A percentile compares a stretch with the other conserved stretches of the same genome.
Conservation (phyloP, 1,140 invertebrate species). For the Drosophila suzukii region DNA sequence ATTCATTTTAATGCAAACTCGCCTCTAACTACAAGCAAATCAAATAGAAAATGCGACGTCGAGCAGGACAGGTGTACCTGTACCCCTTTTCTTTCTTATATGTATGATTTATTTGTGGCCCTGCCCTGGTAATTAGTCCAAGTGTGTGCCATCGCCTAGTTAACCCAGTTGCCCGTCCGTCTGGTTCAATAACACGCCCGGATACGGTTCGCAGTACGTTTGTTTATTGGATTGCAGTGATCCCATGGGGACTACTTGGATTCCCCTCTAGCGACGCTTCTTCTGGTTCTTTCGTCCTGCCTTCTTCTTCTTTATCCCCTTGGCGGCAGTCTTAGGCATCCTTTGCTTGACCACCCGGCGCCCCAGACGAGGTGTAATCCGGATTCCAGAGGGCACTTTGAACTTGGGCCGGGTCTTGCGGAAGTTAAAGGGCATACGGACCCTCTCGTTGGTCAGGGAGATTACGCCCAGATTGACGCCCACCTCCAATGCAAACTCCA, state of each 20-base stretch:
- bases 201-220: not conserved
- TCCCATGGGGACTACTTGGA: not conserved
- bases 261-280: not conserved
- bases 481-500: slow-evolving; percentile 34
- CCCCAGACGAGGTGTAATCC: not conserved
- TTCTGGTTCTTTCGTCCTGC: not conserved
- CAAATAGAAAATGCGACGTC: slow-evolving; percentile 50
- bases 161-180: slow-evolving; percentile 46
- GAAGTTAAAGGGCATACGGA: slow-evolving; percentile 3
- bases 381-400: not conserved
- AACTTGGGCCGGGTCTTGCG: not conserved
- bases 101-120: slow-evolving; percentile 15
- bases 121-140: slow-evolving; percentile 65
- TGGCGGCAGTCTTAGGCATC: not conserved
- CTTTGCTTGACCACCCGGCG: not conserved
- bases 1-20: slow-evolving; percentile 64
- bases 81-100: not conserved
- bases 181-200: slow-evolving; percentile 33
- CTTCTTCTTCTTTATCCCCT: not conserved
- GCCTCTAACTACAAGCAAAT: slow-evolving; percentile 38
- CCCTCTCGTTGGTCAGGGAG: slow-evolving; percentile 11
- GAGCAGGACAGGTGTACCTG: slow-evolving; percentile 29
- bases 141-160: slow-evolving; percentile 48
- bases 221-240: not conserved
- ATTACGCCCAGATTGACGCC: slow-evolving; percentile 52